Percentiles rank a stretch among this genome's conserved stretches.
phyloP scores from a whole-genome alignment of 2,888 invertebrate genomes.

The Chaetogeoica ovagalla region DNA sequence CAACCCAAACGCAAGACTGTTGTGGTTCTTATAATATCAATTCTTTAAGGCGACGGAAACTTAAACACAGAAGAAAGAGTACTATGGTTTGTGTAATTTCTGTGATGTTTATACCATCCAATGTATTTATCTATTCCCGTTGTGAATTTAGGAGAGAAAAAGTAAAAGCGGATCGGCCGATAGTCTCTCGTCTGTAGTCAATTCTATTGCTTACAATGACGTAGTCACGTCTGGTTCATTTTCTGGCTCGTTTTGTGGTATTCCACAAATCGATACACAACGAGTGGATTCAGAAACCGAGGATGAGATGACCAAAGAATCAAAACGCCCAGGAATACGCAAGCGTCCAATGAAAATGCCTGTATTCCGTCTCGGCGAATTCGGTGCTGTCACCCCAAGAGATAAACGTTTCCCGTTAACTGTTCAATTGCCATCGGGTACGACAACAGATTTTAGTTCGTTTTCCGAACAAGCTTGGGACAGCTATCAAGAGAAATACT shows the following conservation, averaged over 20 bases:
- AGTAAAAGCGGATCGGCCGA: conserved; percentile 66
- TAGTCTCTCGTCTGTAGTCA: conserved; percentile 58
- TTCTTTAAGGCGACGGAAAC: conserved; percentile 61
- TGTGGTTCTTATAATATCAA: conserved; percentile 59
- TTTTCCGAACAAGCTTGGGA: conserved; percentile 94
- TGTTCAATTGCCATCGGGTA: conserved; percentile 54
- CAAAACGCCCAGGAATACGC: conserved; percentile 54
- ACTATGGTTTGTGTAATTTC: conserved; percentile 32
- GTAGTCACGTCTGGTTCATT: conserved; percentile 76
- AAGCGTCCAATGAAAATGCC: conserved; percentile 56
- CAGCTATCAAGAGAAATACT: conserved; percentile 91
- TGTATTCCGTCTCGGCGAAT: conserved; percentile 57
- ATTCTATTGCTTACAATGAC: conserved; percentile 34
- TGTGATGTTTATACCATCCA: not conserved
- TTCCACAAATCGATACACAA: conserved; percentile 63
- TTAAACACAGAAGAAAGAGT: conserved; percentile 61
- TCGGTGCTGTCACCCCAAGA: conserved; percentile 55
- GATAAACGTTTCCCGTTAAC: conserved; percentile 54
- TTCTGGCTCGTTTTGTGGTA: conserved; percentile 59
- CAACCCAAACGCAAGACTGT: conserved; percentile 58
- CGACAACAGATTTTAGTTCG: conserved; percentile 66
- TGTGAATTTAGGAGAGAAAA: conserved; percentile 60
- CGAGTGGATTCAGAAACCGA: conserved; percentile 60
- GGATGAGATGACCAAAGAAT: conserved; percentile 57
- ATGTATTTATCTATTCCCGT: not conserved